phyloP scores from a whole-genome alignment of 2,888 invertebrate species.

The Sylvicola cinctus region DNA sequence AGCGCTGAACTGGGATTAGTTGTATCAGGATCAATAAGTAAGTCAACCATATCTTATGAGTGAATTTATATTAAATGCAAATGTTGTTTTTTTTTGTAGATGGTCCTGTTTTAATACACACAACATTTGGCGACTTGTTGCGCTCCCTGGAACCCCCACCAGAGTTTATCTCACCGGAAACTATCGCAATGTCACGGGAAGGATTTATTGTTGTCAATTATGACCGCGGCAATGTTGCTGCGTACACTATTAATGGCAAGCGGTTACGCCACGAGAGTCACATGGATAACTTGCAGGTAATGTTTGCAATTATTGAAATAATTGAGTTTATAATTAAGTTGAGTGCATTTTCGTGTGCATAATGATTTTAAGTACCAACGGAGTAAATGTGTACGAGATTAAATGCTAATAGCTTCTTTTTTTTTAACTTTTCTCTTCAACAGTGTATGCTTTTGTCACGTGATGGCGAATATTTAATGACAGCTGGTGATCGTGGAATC shows the following conservation, averaged over 20 bases:
- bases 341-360: background rate
- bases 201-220: constrained; percentile 91
- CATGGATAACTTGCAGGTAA: constrained; percentile 84
- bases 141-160: constrained; percentile 71
- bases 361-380: too few relatives aligned
- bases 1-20: constrained; percentile 96
- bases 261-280: constrained; percentile 76
- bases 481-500: constrained; percentile 90
- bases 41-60: too few relatives aligned
- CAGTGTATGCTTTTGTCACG: constrained; percentile 84
- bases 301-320: too few relatives aligned
- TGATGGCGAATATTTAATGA: constrained; percentile 97
- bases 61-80: background rate
- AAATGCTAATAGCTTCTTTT: background rate
- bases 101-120: constrained; percentile 93
- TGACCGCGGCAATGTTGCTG: constrained; percentile 77
- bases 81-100: constrained; percentile 28
- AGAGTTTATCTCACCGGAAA: constrained; percentile 55
- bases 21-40: constrained; percentile 71
- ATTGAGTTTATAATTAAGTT: background rate
- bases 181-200: constrained; percentile 87
- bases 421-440: constrained; percentile 14
- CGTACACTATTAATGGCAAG: constrained; percentile 87
- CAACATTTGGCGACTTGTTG: constrained; percentile 89
- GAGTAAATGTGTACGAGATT: background rate